These are phyloP conservation scores for Smittia aterrima DNA, from an alignment of 2,888 invertebrate species.

Conservation along the genomic window DNA sequence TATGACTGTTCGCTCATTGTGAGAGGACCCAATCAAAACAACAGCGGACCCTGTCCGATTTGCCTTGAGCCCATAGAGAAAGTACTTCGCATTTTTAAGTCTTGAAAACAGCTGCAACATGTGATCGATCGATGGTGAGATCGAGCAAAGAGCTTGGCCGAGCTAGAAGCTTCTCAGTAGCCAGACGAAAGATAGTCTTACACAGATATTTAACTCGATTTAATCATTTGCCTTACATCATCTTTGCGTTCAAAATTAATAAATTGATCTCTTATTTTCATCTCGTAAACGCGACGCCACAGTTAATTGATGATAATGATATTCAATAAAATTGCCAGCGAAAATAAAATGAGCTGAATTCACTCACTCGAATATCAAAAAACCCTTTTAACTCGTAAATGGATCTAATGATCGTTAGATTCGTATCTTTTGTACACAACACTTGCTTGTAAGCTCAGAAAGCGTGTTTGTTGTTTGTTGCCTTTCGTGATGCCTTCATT, in stretches of 20 bases:
- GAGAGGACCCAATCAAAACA: slow-evolving; percentile 71
- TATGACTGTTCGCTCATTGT: slow-evolving; percentile 91
- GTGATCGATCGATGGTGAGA: neutral
- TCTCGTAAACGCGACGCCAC: neutral
- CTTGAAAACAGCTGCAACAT: slow-evolving; percentile 57
- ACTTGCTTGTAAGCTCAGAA: neutral
- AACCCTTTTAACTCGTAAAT: slow-evolving; percentile 36
- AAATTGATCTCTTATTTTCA: neutral
- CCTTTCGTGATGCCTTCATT: slow-evolving; percentile 4
- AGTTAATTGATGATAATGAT: slow-evolving; percentile 27
- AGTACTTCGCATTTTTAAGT: slow-evolving; percentile 92
- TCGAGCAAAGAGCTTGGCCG: neutral
- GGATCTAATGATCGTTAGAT: slow-evolving; percentile 34
- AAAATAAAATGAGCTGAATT: neutral
- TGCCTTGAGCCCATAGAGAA: slow-evolving; percentile 91
- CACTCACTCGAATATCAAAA: slow-evolving; percentile 2
- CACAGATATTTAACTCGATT: neutral
- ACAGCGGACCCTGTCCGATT: slow-evolving; percentile 89
- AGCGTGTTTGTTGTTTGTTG: slow-evolving; percentile 2
- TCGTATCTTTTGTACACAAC: slow-evolving; percentile 19
- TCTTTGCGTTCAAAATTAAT: neutral
- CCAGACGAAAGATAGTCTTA: neutral
- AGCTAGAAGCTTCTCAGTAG: neutral
- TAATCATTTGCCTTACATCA: neutral
- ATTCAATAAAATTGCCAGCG: slow-evolving; percentile 5